A percentile compares a stretch with the other conserved stretches of the same genome.
phyloP scores from a whole-genome alignment of 2,113 vertebrate genomes.

The Psittacula cyanocephala region DNA sequence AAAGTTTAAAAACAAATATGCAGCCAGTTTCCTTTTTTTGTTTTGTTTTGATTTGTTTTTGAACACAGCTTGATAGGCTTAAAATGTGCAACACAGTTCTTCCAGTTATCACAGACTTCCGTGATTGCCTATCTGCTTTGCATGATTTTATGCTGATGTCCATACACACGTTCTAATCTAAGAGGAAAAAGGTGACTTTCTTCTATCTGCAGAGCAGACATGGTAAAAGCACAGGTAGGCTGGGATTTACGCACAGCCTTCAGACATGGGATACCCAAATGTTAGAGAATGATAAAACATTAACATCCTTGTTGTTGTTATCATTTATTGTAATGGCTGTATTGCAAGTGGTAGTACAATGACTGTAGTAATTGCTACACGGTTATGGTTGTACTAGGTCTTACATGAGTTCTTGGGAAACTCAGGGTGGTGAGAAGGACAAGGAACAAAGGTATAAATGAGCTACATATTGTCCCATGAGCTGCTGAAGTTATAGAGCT shows the following conservation, averaged over 20 bases:
- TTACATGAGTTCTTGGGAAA: neutral
- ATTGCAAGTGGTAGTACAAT: neutral
- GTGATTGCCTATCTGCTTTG: neutral
- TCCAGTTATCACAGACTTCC: neutral
- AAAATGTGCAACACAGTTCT: neutral
- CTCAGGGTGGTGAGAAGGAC: neutral
- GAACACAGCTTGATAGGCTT: neutral
- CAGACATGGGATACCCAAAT: neutral
- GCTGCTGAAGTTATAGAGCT: neutral
- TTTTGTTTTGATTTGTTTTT: neutral
- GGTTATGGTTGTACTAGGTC: neutral
- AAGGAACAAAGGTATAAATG: neutral
- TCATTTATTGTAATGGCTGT: neutral
- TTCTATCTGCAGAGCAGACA: neutral
- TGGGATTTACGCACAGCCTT: neutral
- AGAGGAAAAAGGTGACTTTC: neutral
- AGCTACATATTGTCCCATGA: neutral
- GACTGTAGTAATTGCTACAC: neutral
- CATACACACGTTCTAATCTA: neutral
- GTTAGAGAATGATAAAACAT: neutral
- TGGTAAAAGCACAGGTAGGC: neutral
- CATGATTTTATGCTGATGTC: neutral
- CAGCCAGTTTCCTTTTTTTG: neutral
- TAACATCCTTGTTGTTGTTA: neutral
- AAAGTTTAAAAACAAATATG: neutral